Evolutionary conservation across 2,888 invertebrate species (phyloP).

Genomic region (Pristionchus maxplancki): DNA sequence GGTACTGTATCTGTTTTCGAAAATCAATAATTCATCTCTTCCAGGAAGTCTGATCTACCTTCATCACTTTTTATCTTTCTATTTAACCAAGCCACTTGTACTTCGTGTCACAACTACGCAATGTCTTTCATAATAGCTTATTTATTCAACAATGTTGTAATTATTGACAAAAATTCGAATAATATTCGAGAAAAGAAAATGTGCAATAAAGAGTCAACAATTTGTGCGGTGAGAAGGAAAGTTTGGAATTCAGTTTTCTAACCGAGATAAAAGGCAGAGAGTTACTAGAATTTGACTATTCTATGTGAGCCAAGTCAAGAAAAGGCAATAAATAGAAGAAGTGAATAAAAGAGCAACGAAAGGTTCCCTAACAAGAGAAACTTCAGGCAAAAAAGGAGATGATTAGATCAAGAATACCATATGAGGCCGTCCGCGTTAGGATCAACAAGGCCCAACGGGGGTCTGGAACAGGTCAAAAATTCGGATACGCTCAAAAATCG

Average conservation of each 20-base stretch:
- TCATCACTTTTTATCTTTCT: no score
- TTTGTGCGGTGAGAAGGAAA: neutral
- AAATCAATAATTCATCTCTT: no score
- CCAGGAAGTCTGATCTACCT: conserved; percentile 22
- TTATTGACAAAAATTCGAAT: conserved; percentile 26
- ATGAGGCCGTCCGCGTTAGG: no score
- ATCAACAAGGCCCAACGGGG: no score
- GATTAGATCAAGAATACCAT: conserved; percentile 31
- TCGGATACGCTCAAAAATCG: no score
- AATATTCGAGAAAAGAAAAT: conserved; percentile 1
- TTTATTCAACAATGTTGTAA: conserved; percentile 31
- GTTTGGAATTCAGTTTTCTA: conserved; percentile 2
- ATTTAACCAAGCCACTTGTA: neutral
- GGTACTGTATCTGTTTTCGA: neutral
- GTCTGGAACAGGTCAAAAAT: no score
- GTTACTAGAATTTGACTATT: neutral
- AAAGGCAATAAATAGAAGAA: conserved; percentile 23
- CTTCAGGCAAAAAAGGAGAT: neutral
- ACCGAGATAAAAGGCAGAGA: neutral
- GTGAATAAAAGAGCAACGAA: neutral
- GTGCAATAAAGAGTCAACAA: conserved; percentile 40
- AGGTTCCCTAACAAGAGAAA: conserved; percentile 34
- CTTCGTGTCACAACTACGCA: conserved; percentile 9
- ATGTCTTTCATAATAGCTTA: neutral
- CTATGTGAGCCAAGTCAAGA: neutral